These are phyloP conservation scores for Tetraodon nigroviridis DNA, from an alignment of 2,113 vertebrate genomes.

Conservation along the genomic window DNA sequence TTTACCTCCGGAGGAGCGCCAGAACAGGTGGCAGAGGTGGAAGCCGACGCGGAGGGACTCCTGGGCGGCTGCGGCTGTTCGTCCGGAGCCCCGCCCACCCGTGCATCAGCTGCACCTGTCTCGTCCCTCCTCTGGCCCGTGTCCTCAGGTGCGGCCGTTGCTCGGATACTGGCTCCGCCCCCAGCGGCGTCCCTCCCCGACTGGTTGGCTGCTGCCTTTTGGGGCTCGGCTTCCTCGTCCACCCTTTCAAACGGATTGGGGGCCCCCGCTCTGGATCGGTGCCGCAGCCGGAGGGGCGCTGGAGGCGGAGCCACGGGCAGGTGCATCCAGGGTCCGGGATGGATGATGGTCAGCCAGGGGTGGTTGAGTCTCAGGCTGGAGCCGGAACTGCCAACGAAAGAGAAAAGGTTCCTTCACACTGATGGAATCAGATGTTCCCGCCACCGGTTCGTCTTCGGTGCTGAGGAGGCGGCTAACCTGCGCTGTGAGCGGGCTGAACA, in stretches of 20 bases:
- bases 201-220: not conserved
- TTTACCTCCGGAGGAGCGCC: not conserved
- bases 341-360: slow-evolving; percentile 85
- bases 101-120: not conserved
- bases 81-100: not conserved
- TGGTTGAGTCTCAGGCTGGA: slow-evolving; percentile 62
- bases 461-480: slow-evolving; percentile 37
- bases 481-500: slow-evolving; percentile 8
- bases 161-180: not conserved
- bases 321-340: slow-evolving; percentile 82
- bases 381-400: not conserved
- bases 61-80: slow-evolving; percentile 22
- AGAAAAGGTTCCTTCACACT: no score
- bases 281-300: not conserved
- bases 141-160: not conserved
- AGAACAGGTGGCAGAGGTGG: slow-evolving; percentile 32
- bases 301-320: slow-evolving; percentile 75
- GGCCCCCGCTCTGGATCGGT: not conserved
- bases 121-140: not conserved
- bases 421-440: no score
- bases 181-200: not conserved
- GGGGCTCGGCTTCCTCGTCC: not conserved
- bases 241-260: slow-evolving; percentile 2
- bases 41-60: slow-evolving; percentile 76
- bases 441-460: no score